phyloP scores from a whole-genome alignment of 2,113 vertebrate species.

The Pardalotus punctatus region DNA sequence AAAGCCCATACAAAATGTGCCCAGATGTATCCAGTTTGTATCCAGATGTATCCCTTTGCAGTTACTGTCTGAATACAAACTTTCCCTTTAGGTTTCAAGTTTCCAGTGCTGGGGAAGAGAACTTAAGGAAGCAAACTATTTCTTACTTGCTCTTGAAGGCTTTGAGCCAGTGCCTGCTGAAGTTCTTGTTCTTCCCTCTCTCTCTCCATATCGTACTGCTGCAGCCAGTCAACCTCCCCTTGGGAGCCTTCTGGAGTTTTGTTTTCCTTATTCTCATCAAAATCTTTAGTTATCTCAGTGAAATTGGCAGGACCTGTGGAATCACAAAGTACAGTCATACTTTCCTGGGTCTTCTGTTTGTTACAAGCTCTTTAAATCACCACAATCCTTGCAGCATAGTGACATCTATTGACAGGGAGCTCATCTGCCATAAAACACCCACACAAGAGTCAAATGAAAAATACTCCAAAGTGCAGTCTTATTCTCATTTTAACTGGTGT shows the following conservation, averaged over 20 bases:
- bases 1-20: neutral
- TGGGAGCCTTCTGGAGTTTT: constrained; percentile 91
- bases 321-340: constrained; percentile 2
- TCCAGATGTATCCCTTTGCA: neutral
- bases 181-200: constrained; percentile 97
- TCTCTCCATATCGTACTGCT: constrained; percentile 90
- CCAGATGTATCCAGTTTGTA: neutral
- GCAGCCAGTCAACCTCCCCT: constrained; percentile 93
- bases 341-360: neutral
- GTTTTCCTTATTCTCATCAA: constrained; percentile 99
- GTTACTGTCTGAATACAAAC: neutral
- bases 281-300: constrained; percentile 81
- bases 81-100: neutral
- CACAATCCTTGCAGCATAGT: constrained; percentile 18
- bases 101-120: neutral
- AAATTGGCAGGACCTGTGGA: constrained; percentile 73
- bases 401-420: constrained; percentile 44
- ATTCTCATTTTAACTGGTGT: neutral
- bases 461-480: neutral
- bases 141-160: constrained; percentile 95
- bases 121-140: neutral
- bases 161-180: constrained; percentile 95
- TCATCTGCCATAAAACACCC: neutral
- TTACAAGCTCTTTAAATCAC: neutral
- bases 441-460: neutral